Conservation (phyloP, 2,888 invertebrate species). For the Arrhopalites spinosus region DNA sequence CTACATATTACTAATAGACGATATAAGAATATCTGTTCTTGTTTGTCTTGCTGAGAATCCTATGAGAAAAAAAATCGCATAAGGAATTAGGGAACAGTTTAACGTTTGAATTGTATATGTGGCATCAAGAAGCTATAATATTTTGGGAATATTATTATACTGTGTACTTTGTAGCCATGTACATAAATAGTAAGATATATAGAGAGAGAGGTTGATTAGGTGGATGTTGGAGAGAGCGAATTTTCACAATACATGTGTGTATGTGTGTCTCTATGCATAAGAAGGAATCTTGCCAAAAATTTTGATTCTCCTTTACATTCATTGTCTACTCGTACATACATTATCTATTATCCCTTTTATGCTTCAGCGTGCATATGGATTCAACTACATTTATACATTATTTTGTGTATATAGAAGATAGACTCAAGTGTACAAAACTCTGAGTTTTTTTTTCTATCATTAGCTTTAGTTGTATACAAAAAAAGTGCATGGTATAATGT, state of each 20-base stretch:
- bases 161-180: background rate
- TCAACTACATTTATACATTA: background rate
- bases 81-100: too few relatives aligned
- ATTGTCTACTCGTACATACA: slow-evolving; percentile 16
- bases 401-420: too few relatives aligned
- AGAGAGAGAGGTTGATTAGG: background rate
- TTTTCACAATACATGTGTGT: background rate
- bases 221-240: background rate
- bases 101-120: too few relatives aligned
- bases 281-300: slow-evolving; percentile 21
- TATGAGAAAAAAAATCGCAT: too few relatives aligned
- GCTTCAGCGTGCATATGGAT: background rate
- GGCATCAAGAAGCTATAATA: too few relatives aligned
- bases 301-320: slow-evolving; percentile 23
- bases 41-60: too few relatives aligned
- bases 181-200: too few relatives aligned
- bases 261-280: too few relatives aligned
- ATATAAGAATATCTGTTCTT: too few relatives aligned
- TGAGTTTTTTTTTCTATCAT: background rate
- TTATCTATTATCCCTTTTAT: background rate
- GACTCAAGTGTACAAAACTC: too few relatives aligned
- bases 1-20: too few relatives aligned
- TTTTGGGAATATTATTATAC: too few relatives aligned
- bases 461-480: background rate
- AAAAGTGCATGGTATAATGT: background rate